Evolutionary conservation across 2,113 vertebrate species (phyloP).

Genomic region (Chitala chitala): DNA sequence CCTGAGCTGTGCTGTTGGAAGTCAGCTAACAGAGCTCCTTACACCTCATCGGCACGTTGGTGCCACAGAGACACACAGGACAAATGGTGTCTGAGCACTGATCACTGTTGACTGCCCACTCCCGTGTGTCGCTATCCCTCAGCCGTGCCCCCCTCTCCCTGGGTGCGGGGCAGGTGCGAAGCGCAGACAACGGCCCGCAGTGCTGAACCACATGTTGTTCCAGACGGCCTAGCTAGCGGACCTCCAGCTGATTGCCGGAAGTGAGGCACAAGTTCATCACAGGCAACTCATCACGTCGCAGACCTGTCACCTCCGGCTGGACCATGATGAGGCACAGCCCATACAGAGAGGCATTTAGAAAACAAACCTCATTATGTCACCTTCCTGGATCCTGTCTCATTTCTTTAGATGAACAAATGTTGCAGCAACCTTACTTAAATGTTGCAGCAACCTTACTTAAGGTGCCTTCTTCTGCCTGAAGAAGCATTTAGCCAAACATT

Average conservation of each 20-base stretch:
- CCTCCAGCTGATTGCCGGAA: slow-evolving; percentile 41
- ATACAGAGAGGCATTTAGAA: neutral
- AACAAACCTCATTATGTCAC: too few relatives aligned
- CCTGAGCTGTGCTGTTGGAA: neutral
- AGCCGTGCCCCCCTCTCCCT: neutral
- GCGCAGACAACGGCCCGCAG: neutral
- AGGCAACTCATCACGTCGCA: slow-evolving; percentile 41
- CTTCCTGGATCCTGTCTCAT: too few relatives aligned
- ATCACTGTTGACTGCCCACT: neutral
- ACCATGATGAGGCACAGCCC: neutral
- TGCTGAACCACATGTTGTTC: slow-evolving; percentile 41
- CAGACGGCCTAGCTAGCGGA: slow-evolving; percentile 45
- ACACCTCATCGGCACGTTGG: neutral
- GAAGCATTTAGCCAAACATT: too few relatives aligned
- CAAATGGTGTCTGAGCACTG: neutral
- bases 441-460: too few relatives aligned
- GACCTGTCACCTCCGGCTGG: slow-evolving; percentile 25
- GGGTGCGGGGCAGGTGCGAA: neutral
- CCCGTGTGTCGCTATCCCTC: slow-evolving; percentile 5
- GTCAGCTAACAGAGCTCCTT: neutral
- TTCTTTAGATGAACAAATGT: too few relatives aligned
- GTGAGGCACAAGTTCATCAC: neutral
- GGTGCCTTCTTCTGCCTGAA: too few relatives aligned
- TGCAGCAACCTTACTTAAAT: too few relatives aligned
- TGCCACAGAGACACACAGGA: neutral